Percentiles rank a stretch among this genome's conserved stretches.
phyloP scores from a whole-genome alignment of 1,140 invertebrate species.

The Aphidius gifuensis region DNA sequence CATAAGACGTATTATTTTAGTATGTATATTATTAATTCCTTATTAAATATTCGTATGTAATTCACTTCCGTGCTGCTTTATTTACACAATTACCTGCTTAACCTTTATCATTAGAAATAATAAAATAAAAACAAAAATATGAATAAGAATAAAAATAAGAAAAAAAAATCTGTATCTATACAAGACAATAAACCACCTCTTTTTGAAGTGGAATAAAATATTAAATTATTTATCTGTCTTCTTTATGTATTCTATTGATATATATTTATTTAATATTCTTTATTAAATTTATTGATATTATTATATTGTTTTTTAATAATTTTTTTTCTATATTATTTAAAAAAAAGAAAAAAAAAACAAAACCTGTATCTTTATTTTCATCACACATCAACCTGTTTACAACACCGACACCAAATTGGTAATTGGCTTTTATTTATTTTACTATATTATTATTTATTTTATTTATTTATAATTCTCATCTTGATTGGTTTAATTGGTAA shows the following conservation, averaged over 20 bases:
- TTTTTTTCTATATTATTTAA: neutral
- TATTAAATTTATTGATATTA: too few relatives aligned
- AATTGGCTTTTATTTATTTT: slow-evolving; percentile 25
- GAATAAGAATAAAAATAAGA: neutral
- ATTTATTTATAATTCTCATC: too few relatives aligned
- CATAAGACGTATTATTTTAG: slow-evolving; percentile 47
- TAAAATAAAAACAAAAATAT: neutral
- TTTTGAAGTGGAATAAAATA: too few relatives aligned
- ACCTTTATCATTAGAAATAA: slow-evolving; percentile 12
- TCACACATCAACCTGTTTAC: slow-evolving; percentile 23
- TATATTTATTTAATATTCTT: neutral
- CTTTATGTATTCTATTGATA: slow-evolving; percentile 19
- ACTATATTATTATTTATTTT: slow-evolving; percentile 16
- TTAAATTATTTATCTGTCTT: too few relatives aligned
- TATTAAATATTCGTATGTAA: slow-evolving; percentile 52
- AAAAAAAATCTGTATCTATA: slow-evolving; percentile 29
- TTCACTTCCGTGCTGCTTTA: slow-evolving; percentile 47
- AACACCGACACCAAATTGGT: too few relatives aligned
- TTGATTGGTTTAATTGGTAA: slow-evolving; percentile 19
- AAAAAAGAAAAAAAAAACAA: neutral
- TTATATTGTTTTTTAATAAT: too few relatives aligned
- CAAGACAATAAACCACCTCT: neutral
- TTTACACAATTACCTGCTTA: slow-evolving; percentile 45
- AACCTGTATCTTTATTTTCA: slow-evolving; percentile 14
- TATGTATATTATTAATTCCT: slow-evolving; percentile 48